These are phyloP conservation scores for Eutolmus rufibarbis DNA, from an alignment of 2,888 invertebrate species.

Conservation along the genomic window DNA sequence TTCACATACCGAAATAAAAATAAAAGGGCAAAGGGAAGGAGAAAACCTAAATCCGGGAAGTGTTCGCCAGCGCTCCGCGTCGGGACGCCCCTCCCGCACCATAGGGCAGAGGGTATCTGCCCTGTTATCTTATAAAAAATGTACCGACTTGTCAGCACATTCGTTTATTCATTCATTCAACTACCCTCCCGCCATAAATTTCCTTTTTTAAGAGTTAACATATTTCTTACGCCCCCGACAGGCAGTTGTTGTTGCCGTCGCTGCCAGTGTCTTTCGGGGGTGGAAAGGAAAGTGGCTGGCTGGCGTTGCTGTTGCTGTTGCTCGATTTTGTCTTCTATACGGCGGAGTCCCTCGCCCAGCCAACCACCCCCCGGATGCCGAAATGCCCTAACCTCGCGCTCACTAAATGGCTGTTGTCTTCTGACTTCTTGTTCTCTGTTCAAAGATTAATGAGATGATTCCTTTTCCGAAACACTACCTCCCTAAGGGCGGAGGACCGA, in stretches of 20 bases:
- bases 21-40: neutral
- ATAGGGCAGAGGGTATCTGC: neutral
- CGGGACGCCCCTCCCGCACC: neutral
- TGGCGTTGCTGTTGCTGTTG: conserved; percentile 50
- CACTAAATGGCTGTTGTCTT: conserved; percentile 39
- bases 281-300: conserved; percentile 49
- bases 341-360: conserved; percentile 21
- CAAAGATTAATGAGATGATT: conserved; percentile 40
- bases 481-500: neutral
- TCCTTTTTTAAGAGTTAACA: conserved; percentile 47
- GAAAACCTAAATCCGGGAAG: neutral
- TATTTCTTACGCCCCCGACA: conserved; percentile 49
- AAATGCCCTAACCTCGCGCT: conserved; percentile 45
- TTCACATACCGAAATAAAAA: conserved; percentile 26
- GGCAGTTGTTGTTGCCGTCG: conserved; percentile 47
- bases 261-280: conserved; percentile 48
- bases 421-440: conserved; percentile 32
- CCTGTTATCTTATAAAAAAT: conserved; percentile 45
- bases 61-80: neutral
- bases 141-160: conserved; percentile 46
- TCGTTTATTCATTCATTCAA: conserved; percentile 43
- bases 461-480: conserved; percentile 19
- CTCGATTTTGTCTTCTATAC: conserved; percentile 44
- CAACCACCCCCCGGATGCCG: neutral
- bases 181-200: conserved; percentile 41